Evolutionary conservation across 1,140 invertebrate species (phyloP).

Genomic region (Aphis gossypii): DNA sequence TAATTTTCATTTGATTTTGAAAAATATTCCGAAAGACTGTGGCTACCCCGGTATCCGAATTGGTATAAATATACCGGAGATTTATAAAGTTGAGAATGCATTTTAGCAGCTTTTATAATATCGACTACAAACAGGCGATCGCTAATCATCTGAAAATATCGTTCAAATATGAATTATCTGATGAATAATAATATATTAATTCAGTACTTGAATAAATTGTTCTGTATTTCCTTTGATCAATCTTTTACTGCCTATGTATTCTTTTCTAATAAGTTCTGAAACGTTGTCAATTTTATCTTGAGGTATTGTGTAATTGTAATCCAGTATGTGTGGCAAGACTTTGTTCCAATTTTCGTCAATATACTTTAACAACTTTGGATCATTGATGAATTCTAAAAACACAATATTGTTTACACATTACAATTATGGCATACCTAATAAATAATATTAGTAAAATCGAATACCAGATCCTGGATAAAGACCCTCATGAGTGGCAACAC

Average conservation of each 20-base stretch:
- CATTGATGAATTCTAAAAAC: slow-evolving; percentile 59
- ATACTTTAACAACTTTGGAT: slow-evolving; percentile 47
- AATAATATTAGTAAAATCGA: neutral
- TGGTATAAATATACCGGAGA: slow-evolving; percentile 61
- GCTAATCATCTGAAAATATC: slow-evolving; percentile 59
- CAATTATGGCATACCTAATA: neutral
- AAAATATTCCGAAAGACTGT: slow-evolving; percentile 57
- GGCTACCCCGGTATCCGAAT: slow-evolving; percentile 60
- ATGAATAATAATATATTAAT: neutral
- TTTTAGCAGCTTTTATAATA: slow-evolving; percentile 59
- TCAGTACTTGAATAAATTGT: slow-evolving; percentile 60
- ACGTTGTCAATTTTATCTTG: slow-evolving; percentile 46
- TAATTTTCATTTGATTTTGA: slow-evolving; percentile 15
- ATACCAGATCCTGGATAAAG: slow-evolving; percentile 66
- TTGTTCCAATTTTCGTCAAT: slow-evolving; percentile 60
- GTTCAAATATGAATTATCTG: neutral
- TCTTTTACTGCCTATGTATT: slow-evolving; percentile 59
- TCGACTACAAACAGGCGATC: slow-evolving; percentile 61
- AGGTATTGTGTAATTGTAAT: slow-evolving; percentile 61
- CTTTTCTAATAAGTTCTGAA: slow-evolving; percentile 59
- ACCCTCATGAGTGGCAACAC: slow-evolving; percentile 64
- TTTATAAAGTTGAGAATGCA: slow-evolving; percentile 58
- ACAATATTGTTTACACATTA: neutral
- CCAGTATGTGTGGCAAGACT: slow-evolving; percentile 61
- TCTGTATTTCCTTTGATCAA: slow-evolving; percentile 54